Evolutionary conservation across 2,888 invertebrate species (phyloP).

Genomic region (Apeira syringaria): DNA sequence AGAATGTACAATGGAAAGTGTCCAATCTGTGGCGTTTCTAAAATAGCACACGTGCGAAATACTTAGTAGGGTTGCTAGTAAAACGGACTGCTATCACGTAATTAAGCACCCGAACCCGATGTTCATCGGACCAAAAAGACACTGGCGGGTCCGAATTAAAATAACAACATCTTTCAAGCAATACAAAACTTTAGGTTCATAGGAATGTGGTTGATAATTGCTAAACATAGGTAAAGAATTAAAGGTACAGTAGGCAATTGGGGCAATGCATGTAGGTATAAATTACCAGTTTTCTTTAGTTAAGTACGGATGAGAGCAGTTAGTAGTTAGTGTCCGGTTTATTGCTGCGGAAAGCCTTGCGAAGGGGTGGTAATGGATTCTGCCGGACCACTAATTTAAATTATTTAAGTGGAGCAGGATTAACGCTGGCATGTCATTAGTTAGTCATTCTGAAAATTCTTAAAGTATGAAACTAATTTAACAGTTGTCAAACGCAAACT

Average conservation of each 20-base stretch:
- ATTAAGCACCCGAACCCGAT: slow-evolving; percentile 73
- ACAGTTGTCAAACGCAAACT: no score
- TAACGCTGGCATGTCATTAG: not conserved
- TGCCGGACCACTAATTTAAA: slow-evolving; percentile 27
- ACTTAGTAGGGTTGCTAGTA: slow-evolving; percentile 54
- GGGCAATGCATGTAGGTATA: slow-evolving; percentile 72
- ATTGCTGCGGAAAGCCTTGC: slow-evolving; percentile 39
- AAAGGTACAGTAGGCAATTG: slow-evolving; percentile 63
- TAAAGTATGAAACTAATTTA: no score
- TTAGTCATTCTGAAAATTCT: no score
- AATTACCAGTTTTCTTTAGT: slow-evolving; percentile 76
- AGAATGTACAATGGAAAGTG: not conserved
- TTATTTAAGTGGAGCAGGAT: slow-evolving; percentile 17
- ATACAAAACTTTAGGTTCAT: slow-evolving; percentile 20
- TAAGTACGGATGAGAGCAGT: slow-evolving; percentile 67
- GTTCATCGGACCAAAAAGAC: slow-evolving; percentile 70
- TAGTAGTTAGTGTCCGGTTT: slow-evolving; percentile 62
- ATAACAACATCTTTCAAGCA: slow-evolving; percentile 36
- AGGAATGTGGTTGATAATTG: slow-evolving; percentile 32
- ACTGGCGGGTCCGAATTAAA: slow-evolving; percentile 62
- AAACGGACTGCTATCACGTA: slow-evolving; percentile 77
- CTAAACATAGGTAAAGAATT: slow-evolving; percentile 21
- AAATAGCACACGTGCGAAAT: slow-evolving; percentile 42
- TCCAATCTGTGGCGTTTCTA: slow-evolving; percentile 35
- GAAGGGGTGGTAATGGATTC: slow-evolving; percentile 32